Conservation (phyloP, 1,140 invertebrate species). For the Harpegnathos saltator region DNA sequence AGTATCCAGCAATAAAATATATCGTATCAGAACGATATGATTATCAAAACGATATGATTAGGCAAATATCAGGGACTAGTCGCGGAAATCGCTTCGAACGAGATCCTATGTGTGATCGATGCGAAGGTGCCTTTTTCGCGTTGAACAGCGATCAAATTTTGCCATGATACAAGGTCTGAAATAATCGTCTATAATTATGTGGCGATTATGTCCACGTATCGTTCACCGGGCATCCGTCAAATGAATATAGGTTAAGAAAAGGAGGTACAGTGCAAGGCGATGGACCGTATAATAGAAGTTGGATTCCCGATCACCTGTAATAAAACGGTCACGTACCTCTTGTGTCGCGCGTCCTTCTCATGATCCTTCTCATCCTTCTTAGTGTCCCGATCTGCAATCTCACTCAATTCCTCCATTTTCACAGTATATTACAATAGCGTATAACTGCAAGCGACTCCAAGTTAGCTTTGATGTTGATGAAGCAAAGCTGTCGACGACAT, state of each 20-base stretch:
- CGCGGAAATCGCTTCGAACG: background rate
- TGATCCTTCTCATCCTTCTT: slow-evolving; percentile 80
- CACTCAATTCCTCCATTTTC: slow-evolving; percentile 84
- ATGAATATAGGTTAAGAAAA: slow-evolving; percentile 52
- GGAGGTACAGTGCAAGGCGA: background rate
- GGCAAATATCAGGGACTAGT: background rate
- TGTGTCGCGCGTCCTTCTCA: slow-evolving; percentile 82
- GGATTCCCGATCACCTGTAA: too few species aligned
- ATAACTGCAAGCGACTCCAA: too few species aligned
- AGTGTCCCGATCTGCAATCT: slow-evolving; percentile 79
- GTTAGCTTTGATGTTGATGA: too few species aligned
- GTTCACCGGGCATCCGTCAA: background rate
- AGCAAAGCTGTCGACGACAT: too few species aligned
- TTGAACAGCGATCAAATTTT: background rate
- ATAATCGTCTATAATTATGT: slow-evolving; percentile 28
- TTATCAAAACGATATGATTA: background rate
- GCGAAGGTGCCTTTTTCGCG: background rate
- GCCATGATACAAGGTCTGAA: background rate
- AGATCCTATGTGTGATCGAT: background rate
- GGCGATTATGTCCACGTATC: background rate
- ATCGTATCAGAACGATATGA: slow-evolving; percentile 4
- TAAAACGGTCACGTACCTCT: slow-evolving; percentile 74
- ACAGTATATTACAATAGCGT: too few species aligned
- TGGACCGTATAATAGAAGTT: background rate
- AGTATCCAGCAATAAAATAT: background rate